Percentiles rank a stretch among this genome's conserved stretches.
Conservation (phyloP, 2,888 invertebrate species). For the Bombylius major region DNA sequence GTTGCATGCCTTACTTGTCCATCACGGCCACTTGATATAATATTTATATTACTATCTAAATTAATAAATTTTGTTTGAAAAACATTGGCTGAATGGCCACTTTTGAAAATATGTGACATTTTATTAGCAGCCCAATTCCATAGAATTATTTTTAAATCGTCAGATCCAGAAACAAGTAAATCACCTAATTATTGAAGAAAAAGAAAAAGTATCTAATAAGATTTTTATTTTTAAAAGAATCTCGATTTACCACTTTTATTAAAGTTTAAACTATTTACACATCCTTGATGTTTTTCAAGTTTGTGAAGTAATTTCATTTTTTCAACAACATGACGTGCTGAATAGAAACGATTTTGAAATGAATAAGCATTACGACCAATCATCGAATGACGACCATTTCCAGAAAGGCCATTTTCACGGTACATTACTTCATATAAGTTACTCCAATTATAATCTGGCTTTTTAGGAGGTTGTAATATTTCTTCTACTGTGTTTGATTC, state of each 20-base stretch:
- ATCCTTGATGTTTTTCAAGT: slow-evolving; percentile 70
- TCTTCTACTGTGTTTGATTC: slow-evolving; percentile 15
- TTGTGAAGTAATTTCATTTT: slow-evolving; percentile 65
- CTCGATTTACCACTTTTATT: slow-evolving; percentile 52
- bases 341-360: slow-evolving; percentile 62
- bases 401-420: slow-evolving; percentile 25
- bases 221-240: slow-evolving; percentile 5
- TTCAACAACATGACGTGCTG: slow-evolving; percentile 70
- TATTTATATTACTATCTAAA: slow-evolving; percentile 57
- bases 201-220: too few species aligned
- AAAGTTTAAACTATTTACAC: slow-evolving; percentile 87
- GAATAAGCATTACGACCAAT: slow-evolving; percentile 8
- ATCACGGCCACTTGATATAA: slow-evolving; percentile 80
- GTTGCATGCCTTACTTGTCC: slow-evolving; percentile 62
- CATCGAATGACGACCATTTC: slow-evolving; percentile 10
- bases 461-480: slow-evolving; percentile 22
- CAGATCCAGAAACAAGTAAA: slow-evolving; percentile 77
- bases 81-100: slow-evolving; percentile 77
- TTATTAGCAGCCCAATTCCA: slow-evolving; percentile 83
- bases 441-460: slow-evolving; percentile 27
- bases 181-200: slow-evolving; percentile 37
- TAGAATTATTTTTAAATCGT: slow-evolving; percentile 71
- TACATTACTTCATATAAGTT: slow-evolving; percentile 23
- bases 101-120: slow-evolving; percentile 52
- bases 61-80: slow-evolving; percentile 86